Base-by-base conservation (phyloP, 2,888 invertebrate species). In the Hanleya hanleyi region DNA sequence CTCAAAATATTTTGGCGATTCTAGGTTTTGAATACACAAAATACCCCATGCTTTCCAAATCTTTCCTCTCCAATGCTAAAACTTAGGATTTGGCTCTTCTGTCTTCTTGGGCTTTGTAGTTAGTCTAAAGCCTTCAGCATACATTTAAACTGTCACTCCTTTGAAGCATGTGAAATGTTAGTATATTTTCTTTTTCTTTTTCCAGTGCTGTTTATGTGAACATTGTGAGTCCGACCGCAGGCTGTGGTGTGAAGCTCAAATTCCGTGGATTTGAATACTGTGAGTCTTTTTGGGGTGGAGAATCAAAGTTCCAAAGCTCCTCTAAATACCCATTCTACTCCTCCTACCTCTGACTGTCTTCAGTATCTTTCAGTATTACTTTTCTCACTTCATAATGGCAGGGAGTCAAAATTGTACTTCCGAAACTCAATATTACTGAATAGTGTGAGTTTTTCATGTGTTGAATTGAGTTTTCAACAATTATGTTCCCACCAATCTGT, bases 221-320 rank as follows among this genome's bases (percentile, higher is more conserved):
- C 33, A 81, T 86, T 26, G 72, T 74, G 18, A 78, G 77, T 38
- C 84, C 85, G 69, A 84, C 85, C 67, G 80, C 81, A 67, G 85
- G 83, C 3, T 74, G 76, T 73, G 84, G 85, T 35, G 76, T 86
- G 12, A 69, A 73, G 67, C 70, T 84, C 1, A 77, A 77, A 15
- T 84, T 86, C 76, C 75, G 74, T 69, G 84, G 84, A 36, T 76
- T 74, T 73, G 85, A 86, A 74, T 74, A 79, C 73, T 82, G 85
- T 84, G 76, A 79, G 85, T 77, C 6, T 9, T 18, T 41, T 12
- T 7, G 7, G 41, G 18, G 7, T 41, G 41, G 18, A 41, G 18
- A 41, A 18, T 7, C 41, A 41, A 41, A 12, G 9, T 12, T 18
- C 41, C 18, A 18, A 41, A 41, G 9, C 18, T 41, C 41, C 41